Percentiles rank a stretch among this genome's conserved stretches.
phyloP scores from a whole-genome alignment of 1,140 invertebrate species.

The Leptinotarsa undecemlineata region DNA sequence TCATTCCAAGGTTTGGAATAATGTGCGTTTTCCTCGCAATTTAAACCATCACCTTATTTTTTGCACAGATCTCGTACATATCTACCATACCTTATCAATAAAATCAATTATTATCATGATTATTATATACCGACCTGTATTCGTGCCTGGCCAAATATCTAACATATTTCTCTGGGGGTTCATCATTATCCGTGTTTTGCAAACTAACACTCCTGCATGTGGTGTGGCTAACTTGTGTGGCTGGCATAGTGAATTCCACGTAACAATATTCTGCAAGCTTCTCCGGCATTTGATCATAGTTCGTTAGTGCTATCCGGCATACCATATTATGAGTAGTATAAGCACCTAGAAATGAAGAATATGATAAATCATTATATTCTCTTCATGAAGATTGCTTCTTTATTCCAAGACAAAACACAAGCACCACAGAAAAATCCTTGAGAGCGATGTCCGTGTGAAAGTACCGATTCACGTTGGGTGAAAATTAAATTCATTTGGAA shows the following conservation, averaged over 20 bases:
- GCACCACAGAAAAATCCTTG: too few species aligned
- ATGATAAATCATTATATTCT: too few species aligned
- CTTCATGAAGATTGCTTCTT: too few species aligned
- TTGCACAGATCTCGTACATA: neutral
- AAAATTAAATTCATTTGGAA: too few species aligned
- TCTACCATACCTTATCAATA: too few species aligned
- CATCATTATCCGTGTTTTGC: constrained; percentile 83
- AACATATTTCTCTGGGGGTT: constrained; percentile 98
- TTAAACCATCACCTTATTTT: too few species aligned
- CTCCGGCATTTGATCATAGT: constrained; percentile 96
- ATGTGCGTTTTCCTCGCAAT: too few species aligned
- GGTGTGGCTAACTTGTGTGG: constrained; percentile 95
- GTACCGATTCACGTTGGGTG: too few species aligned
- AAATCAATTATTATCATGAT: too few species aligned
- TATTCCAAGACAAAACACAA: too few species aligned
- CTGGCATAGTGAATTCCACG: constrained; percentile 98
- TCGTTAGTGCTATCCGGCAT: constrained; percentile 90
- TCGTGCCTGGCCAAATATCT: constrained; percentile 95
- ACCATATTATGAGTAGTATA: constrained; percentile 95
- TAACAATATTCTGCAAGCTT: constrained; percentile 84
- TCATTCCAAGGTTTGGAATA: neutral
- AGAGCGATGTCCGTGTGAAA: too few species aligned
- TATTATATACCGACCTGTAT: constrained; percentile 69
- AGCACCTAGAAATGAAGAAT: constrained; percentile 70
- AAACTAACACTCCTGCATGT: constrained; percentile 94